A percentile compares a stretch with the other conserved stretches of the same genome.
Evolutionary conservation across 2,113 vertebrate genomes (phyloP).

Genomic region (Calyptomena viridis): DNA sequence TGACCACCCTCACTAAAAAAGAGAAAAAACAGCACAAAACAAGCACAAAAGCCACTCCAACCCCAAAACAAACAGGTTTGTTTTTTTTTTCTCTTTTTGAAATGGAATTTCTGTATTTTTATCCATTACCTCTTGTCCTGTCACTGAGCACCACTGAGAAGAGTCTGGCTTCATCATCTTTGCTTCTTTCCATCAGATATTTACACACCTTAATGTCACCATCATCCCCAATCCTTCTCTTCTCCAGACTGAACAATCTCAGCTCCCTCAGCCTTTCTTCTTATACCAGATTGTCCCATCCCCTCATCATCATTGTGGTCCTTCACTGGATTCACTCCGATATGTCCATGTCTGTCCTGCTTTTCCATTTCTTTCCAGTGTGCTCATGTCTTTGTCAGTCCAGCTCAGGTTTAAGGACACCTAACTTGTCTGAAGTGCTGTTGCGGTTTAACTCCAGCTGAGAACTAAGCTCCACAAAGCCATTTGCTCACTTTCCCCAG

Average conservation of each 20-base stretch:
- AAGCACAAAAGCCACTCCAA: not conserved
- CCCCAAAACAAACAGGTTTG: not conserved
- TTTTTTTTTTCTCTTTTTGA: not conserved
- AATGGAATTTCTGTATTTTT: not conserved
- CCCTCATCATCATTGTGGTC: not conserved
- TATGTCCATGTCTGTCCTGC: not conserved
- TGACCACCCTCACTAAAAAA: not conserved
- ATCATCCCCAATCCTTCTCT: not conserved
- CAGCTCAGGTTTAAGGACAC: not conserved
- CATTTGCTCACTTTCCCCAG: not conserved
- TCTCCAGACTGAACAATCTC: not conserved
- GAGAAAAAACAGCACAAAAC: not conserved
- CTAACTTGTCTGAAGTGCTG: not conserved
- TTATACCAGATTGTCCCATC: not conserved
- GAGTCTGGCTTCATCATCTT: not conserved
- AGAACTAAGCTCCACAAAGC: not conserved
- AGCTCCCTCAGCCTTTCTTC: not conserved
- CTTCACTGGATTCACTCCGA: accelerated
- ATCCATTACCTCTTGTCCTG: not conserved
- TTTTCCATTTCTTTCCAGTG: not conserved
- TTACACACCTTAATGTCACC: not conserved
- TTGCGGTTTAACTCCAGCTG: not conserved
- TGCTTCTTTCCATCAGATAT: not conserved
- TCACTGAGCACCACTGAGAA: not conserved
- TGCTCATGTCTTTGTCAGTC: not conserved